A percentile compares a stretch with the other conserved stretches of the same genome.
Conservation (phyloP, 2,797 vertebrate genomes). For the Helicolenus hilgendorfi region DNA sequence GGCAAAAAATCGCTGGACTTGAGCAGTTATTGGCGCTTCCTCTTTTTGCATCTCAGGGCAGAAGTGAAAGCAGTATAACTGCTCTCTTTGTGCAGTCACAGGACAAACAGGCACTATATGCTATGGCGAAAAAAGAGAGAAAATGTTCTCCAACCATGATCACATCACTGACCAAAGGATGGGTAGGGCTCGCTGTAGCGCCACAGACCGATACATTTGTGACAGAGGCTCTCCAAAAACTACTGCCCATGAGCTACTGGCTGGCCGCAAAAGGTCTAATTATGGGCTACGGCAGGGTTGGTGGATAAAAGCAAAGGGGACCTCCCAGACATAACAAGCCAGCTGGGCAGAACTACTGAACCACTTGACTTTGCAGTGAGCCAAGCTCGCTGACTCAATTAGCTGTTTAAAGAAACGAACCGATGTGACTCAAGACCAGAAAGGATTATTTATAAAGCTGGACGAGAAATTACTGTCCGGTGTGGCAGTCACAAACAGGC, state of each 20-base stretch:
- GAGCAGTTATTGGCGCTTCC: constrained; percentile 69
- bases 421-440: constrained; percentile 71
- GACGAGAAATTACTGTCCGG: constrained; percentile 59
- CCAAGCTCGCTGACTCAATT: constrained; percentile 72
- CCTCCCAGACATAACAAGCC: constrained; percentile 82
- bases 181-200: constrained; percentile 55
- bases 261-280: constrained; percentile 79
- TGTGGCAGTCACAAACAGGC: constrained; percentile 41
- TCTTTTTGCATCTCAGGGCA: constrained; percentile 77
- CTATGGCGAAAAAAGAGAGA: constrained; percentile 26
- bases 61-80: constrained; percentile 88
- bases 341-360: constrained; percentile 71
- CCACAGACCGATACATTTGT: constrained; percentile 52
- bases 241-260: constrained; percentile 69
- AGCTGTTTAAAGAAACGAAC: constrained; percentile 72
- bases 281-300: constrained; percentile 70
- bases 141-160: constrained; percentile 44
- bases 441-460: constrained; percentile 77
- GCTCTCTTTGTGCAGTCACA: constrained; percentile 80
- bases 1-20: constrained; percentile 1
- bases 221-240: constrained; percentile 49
- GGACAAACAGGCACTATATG: constrained; percentile 61
- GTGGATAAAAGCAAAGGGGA: constrained; percentile 75
- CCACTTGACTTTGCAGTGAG: constrained; percentile 72
- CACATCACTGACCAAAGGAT: constrained; percentile 71